These are phyloP conservation scores for Terebella lapidaria DNA, from an alignment of 2,888 invertebrate species.

Conservation along the genomic window DNA sequence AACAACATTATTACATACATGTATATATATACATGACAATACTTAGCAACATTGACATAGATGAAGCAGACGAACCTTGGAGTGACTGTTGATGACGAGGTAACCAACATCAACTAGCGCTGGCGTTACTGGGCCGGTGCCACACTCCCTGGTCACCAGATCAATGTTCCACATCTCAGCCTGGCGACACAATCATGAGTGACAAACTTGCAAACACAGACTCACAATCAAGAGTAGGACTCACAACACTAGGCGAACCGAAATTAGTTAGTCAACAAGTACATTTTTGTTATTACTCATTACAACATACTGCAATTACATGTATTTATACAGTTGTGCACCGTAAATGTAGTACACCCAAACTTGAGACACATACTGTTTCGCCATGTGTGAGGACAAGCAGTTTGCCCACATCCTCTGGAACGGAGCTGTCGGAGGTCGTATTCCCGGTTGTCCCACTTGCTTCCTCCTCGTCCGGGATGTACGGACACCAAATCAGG, in stretches of 20 bases:
- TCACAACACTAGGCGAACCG: no score
- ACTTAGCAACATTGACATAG: background rate
- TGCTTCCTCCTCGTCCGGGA: slow-evolving; percentile 59
- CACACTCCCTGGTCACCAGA: slow-evolving; percentile 66
- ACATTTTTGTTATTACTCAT: no score
- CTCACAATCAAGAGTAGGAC: no score
- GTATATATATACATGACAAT: no score
- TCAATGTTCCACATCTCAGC: slow-evolving; percentile 68
- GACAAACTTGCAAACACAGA: no score
- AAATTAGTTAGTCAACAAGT: no score
- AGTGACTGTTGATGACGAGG: slow-evolving; percentile 35
- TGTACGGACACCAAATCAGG: slow-evolving; percentile 91
- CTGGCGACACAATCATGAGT: slow-evolving; percentile 36
- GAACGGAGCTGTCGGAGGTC: slow-evolving; percentile 59
- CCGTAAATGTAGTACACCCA: no score
- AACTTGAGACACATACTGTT: slow-evolving; percentile 39
- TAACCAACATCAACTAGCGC: slow-evolving; percentile 35
- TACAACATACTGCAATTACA: no score
- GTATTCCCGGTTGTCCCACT: slow-evolving; percentile 50
- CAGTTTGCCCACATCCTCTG: slow-evolving; percentile 59
- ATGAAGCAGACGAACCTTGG: slow-evolving; percentile 28
- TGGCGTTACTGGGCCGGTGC: slow-evolving; percentile 53
- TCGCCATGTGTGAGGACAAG: slow-evolving; percentile 76
- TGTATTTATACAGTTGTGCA: no score
- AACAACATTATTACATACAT: no score